phyloP scores from a whole-genome alignment of 2,113 vertebrate genomes.

The Python bivittatus region DNA sequence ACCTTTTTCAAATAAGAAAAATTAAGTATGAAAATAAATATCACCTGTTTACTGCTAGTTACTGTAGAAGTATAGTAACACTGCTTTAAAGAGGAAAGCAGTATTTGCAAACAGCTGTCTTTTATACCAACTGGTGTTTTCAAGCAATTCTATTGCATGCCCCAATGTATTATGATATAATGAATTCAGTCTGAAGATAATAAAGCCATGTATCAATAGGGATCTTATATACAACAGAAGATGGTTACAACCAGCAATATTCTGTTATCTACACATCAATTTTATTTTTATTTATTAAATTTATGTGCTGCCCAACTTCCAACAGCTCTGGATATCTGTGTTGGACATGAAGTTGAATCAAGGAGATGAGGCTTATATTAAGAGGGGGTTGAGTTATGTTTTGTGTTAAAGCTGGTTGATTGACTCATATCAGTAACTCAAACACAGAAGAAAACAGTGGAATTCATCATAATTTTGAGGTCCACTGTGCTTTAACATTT shows the following conservation, averaged over 20 bases:
- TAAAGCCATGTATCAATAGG: constrained; percentile 13
- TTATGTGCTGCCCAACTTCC: not conserved
- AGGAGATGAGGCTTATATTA: constrained; percentile 9
- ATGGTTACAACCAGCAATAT: not conserved
- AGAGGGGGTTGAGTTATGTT: not conserved
- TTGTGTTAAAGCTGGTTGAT: not conserved
- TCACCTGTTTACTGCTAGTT: not conserved
- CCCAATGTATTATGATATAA: not conserved
- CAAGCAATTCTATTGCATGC: not conserved
- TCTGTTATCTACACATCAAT: not conserved
- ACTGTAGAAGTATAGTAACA: not conserved
- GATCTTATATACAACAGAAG: not conserved
- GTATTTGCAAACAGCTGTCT: not conserved
- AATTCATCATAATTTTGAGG: not conserved
- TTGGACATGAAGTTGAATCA: constrained; percentile 8
- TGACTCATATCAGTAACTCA: not conserved
- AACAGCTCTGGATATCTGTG: not conserved
- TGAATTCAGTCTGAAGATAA: constrained; percentile 16
- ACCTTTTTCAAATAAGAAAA: not conserved
- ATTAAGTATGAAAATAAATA: not conserved
- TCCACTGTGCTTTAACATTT: not conserved
- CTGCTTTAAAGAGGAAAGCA: not conserved
- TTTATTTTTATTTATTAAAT: not conserved
- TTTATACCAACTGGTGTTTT: not conserved
- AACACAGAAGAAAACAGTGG: not conserved